Percentiles rank a stretch among this genome's conserved stretches.
Evolutionary conservation across 2,888 invertebrate genomes (phyloP).

Genomic region (Pseudococcus viburni): DNA sequence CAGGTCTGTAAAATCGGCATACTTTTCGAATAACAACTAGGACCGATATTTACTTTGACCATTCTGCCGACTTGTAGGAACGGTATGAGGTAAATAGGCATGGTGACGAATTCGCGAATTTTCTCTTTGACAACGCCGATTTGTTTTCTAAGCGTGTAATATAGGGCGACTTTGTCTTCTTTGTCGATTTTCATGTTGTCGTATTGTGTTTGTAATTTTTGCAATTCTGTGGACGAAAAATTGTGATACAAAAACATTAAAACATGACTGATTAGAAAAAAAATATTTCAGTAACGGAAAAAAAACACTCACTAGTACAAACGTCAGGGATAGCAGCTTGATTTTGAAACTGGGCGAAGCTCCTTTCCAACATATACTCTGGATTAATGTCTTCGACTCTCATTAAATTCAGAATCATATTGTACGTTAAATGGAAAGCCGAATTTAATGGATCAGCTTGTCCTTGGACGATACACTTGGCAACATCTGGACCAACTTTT

Average conservation of each 20-base stretch:
- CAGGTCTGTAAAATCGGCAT: not conserved
- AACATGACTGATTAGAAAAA: not conserved
- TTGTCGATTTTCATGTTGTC: slow-evolving; percentile 79
- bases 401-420: slow-evolving; percentile 97
- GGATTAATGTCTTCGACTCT: slow-evolving; percentile 99
- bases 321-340: slow-evolving; percentile 93
- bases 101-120: slow-evolving; percentile 85
- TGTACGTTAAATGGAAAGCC: slow-evolving; percentile 98
- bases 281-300: not conserved
- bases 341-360: slow-evolving; percentile 99
- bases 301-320: slow-evolving; percentile 80
- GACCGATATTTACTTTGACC: slow-evolving; percentile 78
- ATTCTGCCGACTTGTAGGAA: slow-evolving; percentile 96
- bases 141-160: slow-evolving; percentile 88
- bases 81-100: slow-evolving; percentile 90
- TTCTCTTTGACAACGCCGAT: slow-evolving; percentile 82
- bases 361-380: slow-evolving; percentile 98
- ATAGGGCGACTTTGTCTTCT: slow-evolving; percentile 84
- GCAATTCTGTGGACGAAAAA: slow-evolving; percentile 65
- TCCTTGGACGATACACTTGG: slow-evolving; percentile 80
- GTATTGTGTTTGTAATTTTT: slow-evolving; percentile 78
- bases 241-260: not conserved
- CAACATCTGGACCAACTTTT: slow-evolving; percentile 77
- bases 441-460: slow-evolving; percentile 97
- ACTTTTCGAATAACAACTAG: not conserved